phyloP scores from a whole-genome alignment of 2,888 invertebrate genomes.

The Hedya salicella region DNA sequence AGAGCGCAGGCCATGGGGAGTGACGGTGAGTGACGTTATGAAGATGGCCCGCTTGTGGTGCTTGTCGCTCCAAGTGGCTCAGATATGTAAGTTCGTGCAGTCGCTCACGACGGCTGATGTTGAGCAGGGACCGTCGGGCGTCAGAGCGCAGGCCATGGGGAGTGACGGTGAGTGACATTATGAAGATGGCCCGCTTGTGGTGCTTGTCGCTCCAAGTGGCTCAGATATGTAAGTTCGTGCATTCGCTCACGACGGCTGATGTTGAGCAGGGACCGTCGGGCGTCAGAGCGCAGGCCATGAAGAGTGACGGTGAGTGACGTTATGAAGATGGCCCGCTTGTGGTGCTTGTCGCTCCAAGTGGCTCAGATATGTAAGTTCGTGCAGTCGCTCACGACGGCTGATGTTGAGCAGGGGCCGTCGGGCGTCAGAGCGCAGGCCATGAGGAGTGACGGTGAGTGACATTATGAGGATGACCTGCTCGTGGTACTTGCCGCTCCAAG shows the following conservation, averaged over 20 bases:
- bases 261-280: no score
- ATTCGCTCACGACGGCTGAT: no score
- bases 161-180: conserved; percentile 89
- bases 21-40: conserved; percentile 87
- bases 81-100: conserved; percentile 94
- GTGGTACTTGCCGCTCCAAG: conserved; percentile 89
- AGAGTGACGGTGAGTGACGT: conserved; percentile 92
- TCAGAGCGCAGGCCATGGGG: conserved; percentile 98
- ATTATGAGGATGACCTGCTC: conserved; percentile 93
- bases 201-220: no score
- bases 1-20: conserved; percentile 97
- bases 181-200: no score
- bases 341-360: conserved; percentile 90
- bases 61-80: conserved; percentile 91
- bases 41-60: conserved; percentile 94
- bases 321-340: conserved; percentile 92
- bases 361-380: conserved; percentile 93
- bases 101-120: conserved; percentile 91
- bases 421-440: conserved; percentile 98
- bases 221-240: no score
- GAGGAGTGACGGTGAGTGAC: conserved; percentile 92
- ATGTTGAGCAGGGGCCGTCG: conserved; percentile 94
- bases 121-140: conserved; percentile 95
- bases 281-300: no score
- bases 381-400: conserved; percentile 89